Conservation (phyloP, 2,113 vertebrate species). For the Neoarius graeffei region DNA sequence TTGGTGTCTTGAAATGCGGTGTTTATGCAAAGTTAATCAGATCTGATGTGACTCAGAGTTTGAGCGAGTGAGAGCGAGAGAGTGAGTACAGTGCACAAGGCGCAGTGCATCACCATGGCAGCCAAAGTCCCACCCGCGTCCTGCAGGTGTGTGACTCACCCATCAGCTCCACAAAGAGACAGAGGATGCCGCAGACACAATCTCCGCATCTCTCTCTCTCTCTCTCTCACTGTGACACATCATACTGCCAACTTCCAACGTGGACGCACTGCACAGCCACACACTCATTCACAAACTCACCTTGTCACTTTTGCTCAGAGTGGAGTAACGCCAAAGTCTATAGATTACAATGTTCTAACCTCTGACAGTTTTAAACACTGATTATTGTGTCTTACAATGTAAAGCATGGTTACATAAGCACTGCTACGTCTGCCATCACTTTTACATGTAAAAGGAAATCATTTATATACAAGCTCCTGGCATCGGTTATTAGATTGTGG, state of each 20-base stretch:
- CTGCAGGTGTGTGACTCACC: conserved; percentile 60
- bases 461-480: background rate
- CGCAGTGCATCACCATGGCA: conserved; percentile 55
- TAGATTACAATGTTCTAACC: background rate
- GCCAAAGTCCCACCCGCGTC: conserved; percentile 55
- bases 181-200: conserved; percentile 47
- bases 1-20: conserved; percentile 21
- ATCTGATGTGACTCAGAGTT: conserved; percentile 47
- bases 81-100: conserved; percentile 46
- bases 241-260: conserved; percentile 43
- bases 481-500: background rate
- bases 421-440: background rate
- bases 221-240: conserved; percentile 41
- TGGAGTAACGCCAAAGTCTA: background rate
- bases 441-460: background rate
- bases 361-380: background rate
- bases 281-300: conserved; percentile 21
- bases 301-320: background rate
- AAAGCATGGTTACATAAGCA: background rate
- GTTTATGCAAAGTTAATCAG: conserved; percentile 48
- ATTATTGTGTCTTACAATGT: background rate
- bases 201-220: conserved; percentile 28
- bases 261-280: conserved; percentile 22
- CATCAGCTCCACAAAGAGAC: conserved; percentile 48
- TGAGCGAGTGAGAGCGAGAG: conserved; percentile 29